Evolutionary conservation across 2,888 invertebrate genomes (phyloP).

Genomic region (Callinectes sapidus): DNA sequence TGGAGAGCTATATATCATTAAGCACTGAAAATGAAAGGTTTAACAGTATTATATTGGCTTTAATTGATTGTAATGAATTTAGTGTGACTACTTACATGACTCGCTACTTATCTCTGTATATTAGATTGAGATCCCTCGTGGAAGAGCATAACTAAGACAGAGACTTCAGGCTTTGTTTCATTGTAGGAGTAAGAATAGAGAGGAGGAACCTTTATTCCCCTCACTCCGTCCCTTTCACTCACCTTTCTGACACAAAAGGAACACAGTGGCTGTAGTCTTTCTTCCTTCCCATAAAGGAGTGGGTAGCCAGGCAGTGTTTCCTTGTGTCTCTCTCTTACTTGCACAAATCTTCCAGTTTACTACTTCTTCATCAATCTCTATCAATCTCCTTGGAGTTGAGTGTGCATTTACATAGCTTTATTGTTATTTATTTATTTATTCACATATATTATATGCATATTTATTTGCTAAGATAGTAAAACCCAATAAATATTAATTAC

Average conservation of each 20-base stretch:
- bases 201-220: too few relatives aligned
- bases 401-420: background rate
- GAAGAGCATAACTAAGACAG: background rate
- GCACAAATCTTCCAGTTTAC: background rate
- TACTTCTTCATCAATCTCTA: background rate
- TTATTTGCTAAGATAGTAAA: constrained; percentile 26
- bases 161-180: too few relatives aligned
- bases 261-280: too few relatives aligned
- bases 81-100: background rate
- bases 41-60: too few relatives aligned
- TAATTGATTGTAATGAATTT: background rate
- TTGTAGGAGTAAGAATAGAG: too few relatives aligned
- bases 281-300: too few relatives aligned
- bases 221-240: too few relatives aligned
- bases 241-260: too few relatives aligned
- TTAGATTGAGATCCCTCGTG: background rate
- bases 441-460: constrained; percentile 48
- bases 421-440: constrained; percentile 1
- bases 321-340: too few relatives aligned
- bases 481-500: constrained; percentile 31
- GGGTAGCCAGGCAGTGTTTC: too few relatives aligned
- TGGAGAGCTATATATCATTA: background rate
- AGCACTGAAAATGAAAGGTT: background rate
- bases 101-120: background rate
- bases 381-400: background rate